phyloP scores from a whole-genome alignment of 2,888 invertebrate genomes.

The Odontocolon sp. region DNA sequence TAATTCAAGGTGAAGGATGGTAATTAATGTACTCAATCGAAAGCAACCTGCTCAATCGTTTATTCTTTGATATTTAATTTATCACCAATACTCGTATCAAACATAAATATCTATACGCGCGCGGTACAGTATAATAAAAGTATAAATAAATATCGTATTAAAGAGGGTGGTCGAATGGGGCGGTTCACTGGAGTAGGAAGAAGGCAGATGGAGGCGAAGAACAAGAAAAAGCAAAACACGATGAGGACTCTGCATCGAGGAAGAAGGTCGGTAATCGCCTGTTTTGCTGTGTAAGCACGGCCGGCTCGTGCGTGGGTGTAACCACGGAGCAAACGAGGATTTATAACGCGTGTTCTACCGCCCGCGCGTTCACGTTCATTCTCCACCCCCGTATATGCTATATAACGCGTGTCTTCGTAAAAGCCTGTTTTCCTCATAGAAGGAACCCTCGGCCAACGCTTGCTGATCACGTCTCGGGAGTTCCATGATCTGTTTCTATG shows the following conservation, averaged over 20 bases:
- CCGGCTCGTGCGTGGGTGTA: constrained; percentile 52
- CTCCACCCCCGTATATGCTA: constrained; percentile 19
- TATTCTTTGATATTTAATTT: constrained; percentile 16
- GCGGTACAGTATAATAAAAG: too few species aligned
- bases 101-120: too few species aligned
- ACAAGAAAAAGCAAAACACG: constrained; percentile 3
- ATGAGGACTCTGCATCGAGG: constrained; percentile 22
- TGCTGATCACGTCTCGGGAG: constrained; percentile 6
- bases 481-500: constrained; percentile 25
- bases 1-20: not conserved
- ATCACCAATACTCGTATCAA: constrained; percentile 5
- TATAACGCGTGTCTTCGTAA: constrained; percentile 23
- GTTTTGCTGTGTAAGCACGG: constrained; percentile 58
- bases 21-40: not conserved
- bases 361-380: constrained; percentile 44
- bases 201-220: not conserved
- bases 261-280: constrained; percentile 55
- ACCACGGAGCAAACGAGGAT: constrained; percentile 57
- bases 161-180: too few species aligned
- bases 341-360: constrained; percentile 60
- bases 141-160: not conserved
- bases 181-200: too few species aligned
- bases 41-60: not conserved
- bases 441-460: not conserved
- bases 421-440: constrained; percentile 4